Percentiles rank a stretch among this genome's conserved stretches.
Evolutionary conservation across 2,113 vertebrate species (phyloP).

Genomic region (Empidonax traillii): DNA sequence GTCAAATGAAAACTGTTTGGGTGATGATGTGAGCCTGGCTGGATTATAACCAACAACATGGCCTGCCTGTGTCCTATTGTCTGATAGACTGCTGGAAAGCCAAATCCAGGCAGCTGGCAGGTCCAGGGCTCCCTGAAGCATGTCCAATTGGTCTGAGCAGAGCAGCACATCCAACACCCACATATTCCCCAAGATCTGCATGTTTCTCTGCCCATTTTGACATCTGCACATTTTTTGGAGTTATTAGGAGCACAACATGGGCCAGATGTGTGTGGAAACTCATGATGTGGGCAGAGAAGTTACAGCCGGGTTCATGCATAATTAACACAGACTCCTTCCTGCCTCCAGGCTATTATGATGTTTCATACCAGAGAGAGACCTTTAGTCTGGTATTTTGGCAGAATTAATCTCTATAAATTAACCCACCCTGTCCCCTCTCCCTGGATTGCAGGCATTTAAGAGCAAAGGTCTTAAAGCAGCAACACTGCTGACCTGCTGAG

Average conservation of each 20-base stretch:
- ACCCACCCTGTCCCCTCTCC: not conserved
- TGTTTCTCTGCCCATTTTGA: not conserved
- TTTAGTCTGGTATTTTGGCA: conserved; percentile 11
- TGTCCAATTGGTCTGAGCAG: rapidly evolving
- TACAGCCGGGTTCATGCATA: conserved; percentile 15
- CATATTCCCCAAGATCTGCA: not conserved
- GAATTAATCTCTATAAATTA: not conserved
- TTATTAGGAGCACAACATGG: not conserved
- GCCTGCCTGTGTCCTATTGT: not conserved
- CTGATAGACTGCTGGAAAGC: not conserved
- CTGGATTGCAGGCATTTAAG: not conserved
- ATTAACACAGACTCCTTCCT: conserved; percentile 28
- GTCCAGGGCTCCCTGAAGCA: not conserved
- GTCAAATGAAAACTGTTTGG: not conserved
- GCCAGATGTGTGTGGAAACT: not conserved
- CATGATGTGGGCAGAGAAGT: not conserved
- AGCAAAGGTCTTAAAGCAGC: conserved; percentile 10
- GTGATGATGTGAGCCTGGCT: not conserved
- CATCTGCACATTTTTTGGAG: not conserved
- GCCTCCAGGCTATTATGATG: not conserved
- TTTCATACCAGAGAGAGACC: conserved; percentile 1
- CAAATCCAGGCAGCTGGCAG: not conserved
- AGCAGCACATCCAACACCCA: not conserved
- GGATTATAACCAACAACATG: not conserved
- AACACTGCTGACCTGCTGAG: not conserved